Conservation (phyloP, 2,797 vertebrate species). For the Hozukius guyotensis region DNA sequence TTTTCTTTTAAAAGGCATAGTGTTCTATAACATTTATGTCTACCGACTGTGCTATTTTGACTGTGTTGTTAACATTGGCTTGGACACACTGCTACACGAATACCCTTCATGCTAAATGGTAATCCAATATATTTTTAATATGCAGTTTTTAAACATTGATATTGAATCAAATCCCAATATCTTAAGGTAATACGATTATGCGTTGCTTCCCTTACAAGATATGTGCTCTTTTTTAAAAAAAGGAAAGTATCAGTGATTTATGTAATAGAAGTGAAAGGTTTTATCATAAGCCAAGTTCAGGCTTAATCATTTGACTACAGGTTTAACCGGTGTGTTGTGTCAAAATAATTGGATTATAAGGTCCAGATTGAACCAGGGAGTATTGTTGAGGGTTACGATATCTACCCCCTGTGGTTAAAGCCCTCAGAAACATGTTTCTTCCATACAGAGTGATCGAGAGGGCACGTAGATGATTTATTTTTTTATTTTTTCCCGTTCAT, state of each 20-base stretch:
- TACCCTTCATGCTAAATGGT: constrained; percentile 40
- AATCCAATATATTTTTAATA: constrained; percentile 71
- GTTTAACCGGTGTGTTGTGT: constrained; percentile 68
- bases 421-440: constrained; percentile 45
- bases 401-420: constrained; percentile 69
- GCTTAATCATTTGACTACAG: constrained; percentile 70
- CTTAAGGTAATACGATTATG: constrained; percentile 68
- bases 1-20: constrained; percentile 31
- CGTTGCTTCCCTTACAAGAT: constrained; percentile 47
- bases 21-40: constrained; percentile 30
- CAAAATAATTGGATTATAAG: constrained; percentile 77
- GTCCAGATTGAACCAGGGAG: constrained; percentile 61
- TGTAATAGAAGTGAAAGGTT: constrained; percentile 59
- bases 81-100: constrained; percentile 40
- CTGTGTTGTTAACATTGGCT: constrained; percentile 29
- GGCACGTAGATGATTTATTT: constrained; percentile 32
- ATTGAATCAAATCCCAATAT: constrained; percentile 67
- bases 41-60: constrained; percentile 16
- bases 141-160: constrained; percentile 63
- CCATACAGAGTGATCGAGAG: constrained; percentile 37
- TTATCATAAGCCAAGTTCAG: constrained; percentile 72
- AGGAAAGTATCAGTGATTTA: constrained; percentile 54
- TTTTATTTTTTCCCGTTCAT: constrained; percentile 17
- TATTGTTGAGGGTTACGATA: constrained; percentile 54
- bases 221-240: constrained; percentile 43